A percentile compares a stretch with the other conserved stretches of the same genome.
Evolutionary conservation across 2,113 vertebrate genomes (phyloP).

Genomic region (Noctilio leporinus): DNA sequence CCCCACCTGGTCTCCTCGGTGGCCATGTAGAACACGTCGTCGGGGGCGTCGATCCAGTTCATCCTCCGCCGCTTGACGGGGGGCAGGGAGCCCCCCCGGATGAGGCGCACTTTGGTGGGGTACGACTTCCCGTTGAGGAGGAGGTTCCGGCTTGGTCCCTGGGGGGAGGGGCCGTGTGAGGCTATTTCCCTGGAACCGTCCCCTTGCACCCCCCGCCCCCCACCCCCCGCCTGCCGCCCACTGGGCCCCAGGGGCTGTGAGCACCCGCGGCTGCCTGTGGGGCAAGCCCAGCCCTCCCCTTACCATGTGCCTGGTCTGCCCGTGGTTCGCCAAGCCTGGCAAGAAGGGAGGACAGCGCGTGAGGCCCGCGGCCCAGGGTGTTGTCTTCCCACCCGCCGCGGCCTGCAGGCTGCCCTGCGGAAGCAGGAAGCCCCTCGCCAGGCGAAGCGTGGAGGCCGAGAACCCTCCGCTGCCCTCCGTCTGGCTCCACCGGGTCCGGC

Average conservation of each 20-base stretch:
- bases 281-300: conserved; percentile 52
- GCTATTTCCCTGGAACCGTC: neutral
- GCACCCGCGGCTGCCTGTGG: rapidly evolving
- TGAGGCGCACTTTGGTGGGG: conserved; percentile 91
- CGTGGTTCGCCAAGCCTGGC: conserved; percentile 87
- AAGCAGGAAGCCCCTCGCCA: neutral
- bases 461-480: neutral
- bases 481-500: too few species aligned
- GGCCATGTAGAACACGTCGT: conserved; percentile 83
- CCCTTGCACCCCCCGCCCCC: neutral
- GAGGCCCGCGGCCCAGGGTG: conserved; percentile 32
- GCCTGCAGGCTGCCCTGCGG: neutral
- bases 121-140: conserved; percentile 95
- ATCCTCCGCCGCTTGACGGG: conserved; percentile 91
- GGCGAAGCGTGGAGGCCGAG: rapidly evolving
- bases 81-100: conserved; percentile 82
- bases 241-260: neutral
- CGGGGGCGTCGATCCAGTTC: conserved; percentile 93
- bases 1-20: conserved; percentile 85
- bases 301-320: conserved; percentile 89
- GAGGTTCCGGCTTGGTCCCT: conserved; percentile 94
- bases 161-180: neutral
- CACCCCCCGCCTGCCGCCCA: neutral
- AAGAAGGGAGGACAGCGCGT: conserved; percentile 76
- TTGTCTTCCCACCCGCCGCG: rapidly evolving